A percentile compares a stretch with the other conserved stretches of the same genome.
Conservation (phyloP, 2,797 vertebrate genomes). For the Limnodromus scolopaceus region DNA sequence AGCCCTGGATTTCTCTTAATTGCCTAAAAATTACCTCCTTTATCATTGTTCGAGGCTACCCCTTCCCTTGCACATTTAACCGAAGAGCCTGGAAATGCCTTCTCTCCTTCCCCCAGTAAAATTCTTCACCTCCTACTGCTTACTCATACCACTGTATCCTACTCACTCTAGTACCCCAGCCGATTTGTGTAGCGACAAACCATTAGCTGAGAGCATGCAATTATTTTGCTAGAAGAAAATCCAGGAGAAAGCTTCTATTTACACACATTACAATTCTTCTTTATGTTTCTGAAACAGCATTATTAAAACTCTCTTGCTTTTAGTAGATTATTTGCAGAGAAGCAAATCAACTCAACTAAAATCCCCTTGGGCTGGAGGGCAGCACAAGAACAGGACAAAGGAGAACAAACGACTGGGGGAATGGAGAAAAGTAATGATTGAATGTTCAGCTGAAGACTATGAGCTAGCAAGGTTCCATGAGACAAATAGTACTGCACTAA, state of each 20-base stretch:
- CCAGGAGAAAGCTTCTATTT: conserved; percentile 49
- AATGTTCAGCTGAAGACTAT: background rate
- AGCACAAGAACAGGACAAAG: background rate
- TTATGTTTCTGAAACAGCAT: conserved; percentile 9
- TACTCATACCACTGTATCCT: conserved; percentile 46
- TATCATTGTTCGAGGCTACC: background rate
- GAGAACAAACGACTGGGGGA: background rate
- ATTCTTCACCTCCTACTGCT: conserved; percentile 61
- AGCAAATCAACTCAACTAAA: conserved; percentile 7
- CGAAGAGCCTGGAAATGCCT: background rate
- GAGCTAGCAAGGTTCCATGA: background rate
- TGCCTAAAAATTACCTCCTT: background rate
- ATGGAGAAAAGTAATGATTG: background rate
- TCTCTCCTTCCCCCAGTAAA: conserved; percentile 12
- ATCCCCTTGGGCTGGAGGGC: background rate
- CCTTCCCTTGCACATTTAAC: background rate
- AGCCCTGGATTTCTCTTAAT: background rate
- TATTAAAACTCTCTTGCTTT: conserved; percentile 44
- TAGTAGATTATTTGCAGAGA: conserved; percentile 1
- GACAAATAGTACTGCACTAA: background rate
- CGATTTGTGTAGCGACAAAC: background rate
- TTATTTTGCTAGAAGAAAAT: conserved; percentile 16
- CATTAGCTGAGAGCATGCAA: background rate
- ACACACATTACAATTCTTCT: conserved; percentile 25
- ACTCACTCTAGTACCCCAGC: background rate